These are phyloP conservation scores for Muscicapa adusta DNA, from an alignment of 2,113 vertebrate genomes.

Conservation along the genomic window DNA sequence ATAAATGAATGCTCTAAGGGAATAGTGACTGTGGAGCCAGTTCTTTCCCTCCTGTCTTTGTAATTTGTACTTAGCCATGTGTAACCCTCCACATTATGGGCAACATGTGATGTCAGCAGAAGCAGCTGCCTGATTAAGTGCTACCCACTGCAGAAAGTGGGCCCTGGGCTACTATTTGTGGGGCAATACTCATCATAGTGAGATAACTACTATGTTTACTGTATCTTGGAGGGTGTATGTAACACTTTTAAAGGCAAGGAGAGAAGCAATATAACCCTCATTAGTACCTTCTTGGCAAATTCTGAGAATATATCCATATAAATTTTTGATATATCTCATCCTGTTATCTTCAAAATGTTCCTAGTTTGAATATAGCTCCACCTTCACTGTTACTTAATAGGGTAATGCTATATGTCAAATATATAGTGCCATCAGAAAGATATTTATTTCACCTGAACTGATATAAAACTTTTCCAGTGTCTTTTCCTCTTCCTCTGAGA, in stretches of 20 bases:
- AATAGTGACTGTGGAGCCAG: neutral
- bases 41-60: slow-evolving; percentile 41
- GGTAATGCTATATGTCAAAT: neutral
- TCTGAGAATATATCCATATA: neutral
- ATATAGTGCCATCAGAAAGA: neutral
- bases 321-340: neutral
- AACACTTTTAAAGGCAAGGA: neutral
- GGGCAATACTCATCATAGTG: neutral
- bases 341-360: neutral
- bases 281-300: slow-evolving; percentile 1
- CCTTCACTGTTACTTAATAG: neutral
- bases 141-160: neutral
- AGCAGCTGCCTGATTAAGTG: slow-evolving; percentile 28
- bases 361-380: neutral
- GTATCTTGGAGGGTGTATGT: neutral
- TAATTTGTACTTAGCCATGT: slow-evolving; percentile 27
- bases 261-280: neutral
- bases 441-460: slow-evolving; percentile 25
- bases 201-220: neutral
- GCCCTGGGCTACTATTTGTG: neutral
- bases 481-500: neutral
- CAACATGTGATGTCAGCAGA: slow-evolving; percentile 25
- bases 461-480: neutral
- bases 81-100: neutral
- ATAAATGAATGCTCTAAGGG: slow-evolving; percentile 26